Conservation (phyloP, 2,797 vertebrate species). For the Gymnopithys bicolor region DNA sequence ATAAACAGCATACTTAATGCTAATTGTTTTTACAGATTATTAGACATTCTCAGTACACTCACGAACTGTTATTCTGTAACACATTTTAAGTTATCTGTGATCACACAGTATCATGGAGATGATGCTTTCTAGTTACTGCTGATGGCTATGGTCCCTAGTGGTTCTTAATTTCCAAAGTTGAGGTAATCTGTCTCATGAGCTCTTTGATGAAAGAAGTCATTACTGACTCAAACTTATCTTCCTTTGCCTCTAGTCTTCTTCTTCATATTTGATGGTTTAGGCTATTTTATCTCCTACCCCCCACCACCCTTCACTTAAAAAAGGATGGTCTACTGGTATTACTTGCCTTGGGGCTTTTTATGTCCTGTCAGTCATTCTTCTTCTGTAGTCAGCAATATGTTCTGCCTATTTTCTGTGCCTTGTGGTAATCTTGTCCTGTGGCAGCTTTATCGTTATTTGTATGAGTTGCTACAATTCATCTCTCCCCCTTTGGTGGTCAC, state of each 20-base stretch:
- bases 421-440: not conserved
- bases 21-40: not conserved
- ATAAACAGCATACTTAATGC: not conserved
- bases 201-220: not conserved
- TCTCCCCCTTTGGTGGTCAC: not conserved
- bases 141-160: not conserved
- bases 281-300: not conserved
- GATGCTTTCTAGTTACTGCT: not conserved
- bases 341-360: not conserved
- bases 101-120: not conserved
- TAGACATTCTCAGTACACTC: not conserved
- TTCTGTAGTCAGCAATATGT: not conserved
- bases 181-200: not conserved
- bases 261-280: not conserved
- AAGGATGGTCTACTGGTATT: fast-evolving
- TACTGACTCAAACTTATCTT: not conserved
- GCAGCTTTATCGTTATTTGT: not conserved
- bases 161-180: not conserved
- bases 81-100: not conserved
- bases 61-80: not conserved
- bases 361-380: not conserved
- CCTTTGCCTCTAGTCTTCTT: not conserved
- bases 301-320: fast-evolving
- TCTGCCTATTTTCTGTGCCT: not conserved
- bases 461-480: fast-evolving